Evolutionary conservation across 2,113 vertebrate genomes (phyloP).

Genomic region (Felis catus): F.catus_Fca126_mat1.0 CM031412.1:184439001-184439500

Average conservation of each 20-base stretch:
- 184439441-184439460: neutral
- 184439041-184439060: conserved; percentile 43
- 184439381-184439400: neutral
- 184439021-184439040: conserved; percentile 63
- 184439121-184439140: neutral
- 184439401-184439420: neutral
- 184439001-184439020: conserved; percentile 59
- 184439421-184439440: neutral
- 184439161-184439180: neutral
- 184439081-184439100: neutral
- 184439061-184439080: neutral
- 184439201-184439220: neutral
- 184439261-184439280: neutral
- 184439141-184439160: neutral
- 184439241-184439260: neutral
- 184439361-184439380: neutral
- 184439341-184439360: neutral
- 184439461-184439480: conserved; percentile 13
- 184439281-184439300: neutral
- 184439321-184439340: neutral
- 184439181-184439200: neutral
- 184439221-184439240: neutral
- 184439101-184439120: neutral
- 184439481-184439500: neutral
- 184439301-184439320: neutral